phyloP scores from a whole-genome alignment of 2,113 vertebrate genomes.

The Hydrolagus affinis region DNA sequence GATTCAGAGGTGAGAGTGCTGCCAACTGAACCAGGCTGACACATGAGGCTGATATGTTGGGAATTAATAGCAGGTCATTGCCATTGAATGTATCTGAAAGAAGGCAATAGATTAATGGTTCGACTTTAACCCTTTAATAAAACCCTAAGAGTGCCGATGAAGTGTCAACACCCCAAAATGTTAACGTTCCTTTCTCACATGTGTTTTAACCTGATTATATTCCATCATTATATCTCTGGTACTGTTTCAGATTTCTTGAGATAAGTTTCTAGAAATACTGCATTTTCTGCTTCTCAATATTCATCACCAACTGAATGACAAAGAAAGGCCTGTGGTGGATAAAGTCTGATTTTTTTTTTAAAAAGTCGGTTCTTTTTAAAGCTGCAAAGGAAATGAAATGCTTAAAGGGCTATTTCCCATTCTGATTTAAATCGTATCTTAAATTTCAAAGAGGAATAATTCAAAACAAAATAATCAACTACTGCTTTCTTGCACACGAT shows the following conservation, averaged over 20 bases:
- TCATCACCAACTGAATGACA: not conserved
- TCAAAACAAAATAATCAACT: conserved; percentile 2
- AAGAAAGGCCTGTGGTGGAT: not conserved
- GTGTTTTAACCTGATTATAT: too few relatives aligned
- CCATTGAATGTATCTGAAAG: too few relatives aligned
- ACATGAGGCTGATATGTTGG: too few relatives aligned
- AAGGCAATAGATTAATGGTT: too few relatives aligned
- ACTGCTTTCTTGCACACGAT: not conserved
- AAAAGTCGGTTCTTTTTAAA: not conserved
- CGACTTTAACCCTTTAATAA: too few relatives aligned
- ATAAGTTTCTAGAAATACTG: not conserved
- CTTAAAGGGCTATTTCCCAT: conserved; percentile 13
- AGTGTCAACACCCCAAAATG: too few relatives aligned
- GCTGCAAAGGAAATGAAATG: conserved; percentile 16
- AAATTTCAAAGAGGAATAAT: not conserved
- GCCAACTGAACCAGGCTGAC: too few relatives aligned
- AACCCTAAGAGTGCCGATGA: too few relatives aligned
- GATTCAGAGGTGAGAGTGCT: too few relatives aligned
- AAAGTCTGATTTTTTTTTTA: conserved; percentile 19
- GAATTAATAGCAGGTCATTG: too few relatives aligned
- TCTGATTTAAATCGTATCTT: not conserved
- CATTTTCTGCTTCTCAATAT: not conserved
- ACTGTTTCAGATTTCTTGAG: not conserved
- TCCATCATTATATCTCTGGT: too few relatives aligned
- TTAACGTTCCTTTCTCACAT: too few relatives aligned